phyloP scores from a whole-genome alignment of 2,888 invertebrate species.

The Limnephilus marmoratus region DNA sequence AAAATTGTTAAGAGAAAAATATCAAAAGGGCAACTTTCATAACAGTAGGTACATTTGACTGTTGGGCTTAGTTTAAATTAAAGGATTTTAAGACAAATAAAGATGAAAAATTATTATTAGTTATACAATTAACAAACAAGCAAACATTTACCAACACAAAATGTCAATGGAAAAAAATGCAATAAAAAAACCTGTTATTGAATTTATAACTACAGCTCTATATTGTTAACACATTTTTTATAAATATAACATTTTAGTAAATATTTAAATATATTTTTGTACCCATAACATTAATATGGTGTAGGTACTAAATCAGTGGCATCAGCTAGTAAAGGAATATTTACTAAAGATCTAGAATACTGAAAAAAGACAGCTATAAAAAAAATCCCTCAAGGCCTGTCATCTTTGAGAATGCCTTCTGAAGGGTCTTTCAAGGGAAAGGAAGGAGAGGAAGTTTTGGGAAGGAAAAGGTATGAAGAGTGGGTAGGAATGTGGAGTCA shows the following conservation, averaged over 20 bases:
- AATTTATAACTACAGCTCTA: neutral
- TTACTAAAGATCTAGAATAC: too few species aligned
- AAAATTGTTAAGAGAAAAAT: neutral
- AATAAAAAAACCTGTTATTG: neutral
- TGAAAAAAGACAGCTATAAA: too few species aligned
- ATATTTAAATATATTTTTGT: too few species aligned
- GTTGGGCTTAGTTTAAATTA: neutral
- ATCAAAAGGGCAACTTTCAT: neutral
- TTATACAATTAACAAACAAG: neutral
- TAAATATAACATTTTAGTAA: neutral
- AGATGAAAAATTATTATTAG: neutral
- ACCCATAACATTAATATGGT: neutral
- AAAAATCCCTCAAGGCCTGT: too few species aligned
- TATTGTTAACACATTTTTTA: neutral
- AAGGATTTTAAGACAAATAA: neutral
- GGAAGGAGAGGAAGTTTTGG: too few species aligned
- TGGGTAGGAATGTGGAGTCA: too few species aligned
- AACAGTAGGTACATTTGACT: neutral
- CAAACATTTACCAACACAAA: neutral
- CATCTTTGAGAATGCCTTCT: too few species aligned
- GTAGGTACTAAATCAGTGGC: too few species aligned
- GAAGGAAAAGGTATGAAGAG: too few species aligned
- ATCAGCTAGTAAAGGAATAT: too few species aligned
- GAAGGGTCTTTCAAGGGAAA: too few species aligned
- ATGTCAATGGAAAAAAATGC: neutral